Evolutionary conservation across 2,888 invertebrate species (phyloP), one percentile per base, ranked within the genome.

Genomic region (Coleophora deauratella): DNA sequence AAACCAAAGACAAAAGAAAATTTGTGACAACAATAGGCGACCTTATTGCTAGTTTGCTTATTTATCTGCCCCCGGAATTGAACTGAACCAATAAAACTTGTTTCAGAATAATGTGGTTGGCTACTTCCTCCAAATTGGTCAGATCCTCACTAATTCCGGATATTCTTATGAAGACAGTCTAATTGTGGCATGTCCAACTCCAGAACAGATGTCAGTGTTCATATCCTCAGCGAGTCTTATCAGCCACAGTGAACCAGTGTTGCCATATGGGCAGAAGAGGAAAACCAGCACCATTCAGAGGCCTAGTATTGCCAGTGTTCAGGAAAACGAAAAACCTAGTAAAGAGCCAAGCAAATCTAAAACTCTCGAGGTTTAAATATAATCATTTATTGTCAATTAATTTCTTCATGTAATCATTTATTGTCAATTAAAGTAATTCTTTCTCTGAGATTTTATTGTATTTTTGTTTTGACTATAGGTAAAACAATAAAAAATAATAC

Each of bases 171-270:
- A 98, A 62, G 95, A 96, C 57, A 88, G 89, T 42, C 86, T 93
- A 40, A 90, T 97, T 39, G 93, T 97, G 3, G 96, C 92, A 9
- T 96, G 97, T 62, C 98, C 98, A 0, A 91, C 96, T 1, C 92
- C 95, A 2, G 98, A 99, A 66, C 98, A 98, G 81, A 91, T 98
- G 9, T 93, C 94, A n/a, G 90, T 95, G 32, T 88, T 96, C 57
- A 87, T 96, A 45, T 95, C 95, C 9, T 94, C 94, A 1, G 91
- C 93, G 1, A 93, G 92, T 44, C 86, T 94, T 33, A 84, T 90
- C 39, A 87, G 87, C 14, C 87, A 79, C 43, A 71, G 58, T 10
- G 85, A 84, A 37, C 70, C 72, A 1, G 84, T 85, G 42, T 57
- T 74, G 61, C 86, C 86, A 3, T 86, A 74, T 39, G 86, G 86